Base-by-base conservation (phyloP, 1,140 invertebrate species). In the Penaeus vannamei region DNA sequence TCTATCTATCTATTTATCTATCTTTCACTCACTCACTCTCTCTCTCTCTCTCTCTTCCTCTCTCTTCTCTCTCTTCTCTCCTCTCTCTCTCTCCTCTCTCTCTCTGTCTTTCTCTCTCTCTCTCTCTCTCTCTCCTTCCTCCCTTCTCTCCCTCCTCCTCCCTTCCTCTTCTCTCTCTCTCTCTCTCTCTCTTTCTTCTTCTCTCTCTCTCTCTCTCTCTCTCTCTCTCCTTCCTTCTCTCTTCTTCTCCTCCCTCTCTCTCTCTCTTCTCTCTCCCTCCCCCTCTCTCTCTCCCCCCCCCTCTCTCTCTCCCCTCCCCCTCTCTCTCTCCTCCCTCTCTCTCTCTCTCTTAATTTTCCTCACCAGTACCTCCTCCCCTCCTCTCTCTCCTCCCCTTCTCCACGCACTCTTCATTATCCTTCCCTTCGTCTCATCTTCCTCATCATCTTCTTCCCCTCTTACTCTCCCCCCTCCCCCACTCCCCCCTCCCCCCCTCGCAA, bases 121-220 rank as follows among this genome's bases (percentile, higher is more conserved):
- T 79, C 77, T 79, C 77, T 79, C 29, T 79, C 77, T 32, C 42
- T 46, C 42, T 22, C 10, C 19, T 29, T 79, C 29, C 36, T 1
- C 20, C 42, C 12, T 20, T 46, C 3, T 79, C 77, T 46, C 42
- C 22, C 17, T 46, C 32, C 17, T 14, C 17, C 32, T 36, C 22
- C 2, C 22, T 36, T 22, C 1, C 32, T 36, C 32, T 3, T 19
- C 19, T 42, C 4, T 3, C 19, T 42, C 36, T 42, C 36, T 42
- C 36, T 42, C 76, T 79, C 76, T 79, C 76, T 79, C 76, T 29
- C 76, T 79, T n/a, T 79, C n/a, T 79, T n/a, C 26, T n/a, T 79
- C 76, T 79, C 76, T 79, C 76, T 42, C 36, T 42, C 76, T 79
- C 76, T 79, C 76, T 79, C 26, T 42, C 36, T 79, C 76, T 79